Evolutionary conservation across 2,888 invertebrate genomes (phyloP).

Genomic region (Lomographa bimaculata): DNA sequence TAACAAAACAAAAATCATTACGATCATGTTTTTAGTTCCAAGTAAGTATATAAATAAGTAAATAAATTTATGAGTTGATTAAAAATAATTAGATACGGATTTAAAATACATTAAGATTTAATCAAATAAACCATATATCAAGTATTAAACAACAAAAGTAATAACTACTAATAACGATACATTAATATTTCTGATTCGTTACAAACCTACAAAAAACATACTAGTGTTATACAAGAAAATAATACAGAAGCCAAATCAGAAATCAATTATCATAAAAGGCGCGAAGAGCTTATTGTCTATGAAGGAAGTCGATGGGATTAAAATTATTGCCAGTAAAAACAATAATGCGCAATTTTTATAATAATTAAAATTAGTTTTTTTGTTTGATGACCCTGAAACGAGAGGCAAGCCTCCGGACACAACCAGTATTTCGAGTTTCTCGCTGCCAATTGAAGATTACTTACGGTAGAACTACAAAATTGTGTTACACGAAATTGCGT

Average conservation of each 20-base stretch:
- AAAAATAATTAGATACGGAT: too few relatives aligned
- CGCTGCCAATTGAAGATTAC: conserved; percentile 35
- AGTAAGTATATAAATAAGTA: too few relatives aligned
- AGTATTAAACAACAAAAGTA: background rate
- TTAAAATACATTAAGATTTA: background rate
- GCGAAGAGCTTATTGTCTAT: conserved; percentile 16
- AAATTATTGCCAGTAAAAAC: conserved; percentile 29
- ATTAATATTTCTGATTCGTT: conserved; percentile 3
- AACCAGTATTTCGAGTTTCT: conserved; percentile 63
- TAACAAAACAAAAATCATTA: too few relatives aligned
- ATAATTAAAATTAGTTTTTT: conserved; percentile 35
- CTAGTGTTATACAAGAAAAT: too few relatives aligned
- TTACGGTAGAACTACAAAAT: conserved; percentile 25
- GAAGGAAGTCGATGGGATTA: conserved; percentile 22
- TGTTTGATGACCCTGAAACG: conserved; percentile 56
- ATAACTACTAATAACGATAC: background rate
- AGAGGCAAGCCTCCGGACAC: conserved; percentile 63
- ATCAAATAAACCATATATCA: conserved; percentile 14
- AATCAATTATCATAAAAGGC: conserved; percentile 20
- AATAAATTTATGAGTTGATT: too few relatives aligned
- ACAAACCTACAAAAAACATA: too few relatives aligned
- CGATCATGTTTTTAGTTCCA: too few relatives aligned
- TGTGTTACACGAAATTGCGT: conserved; percentile 25
- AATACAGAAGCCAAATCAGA: conserved; percentile 21
- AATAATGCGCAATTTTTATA: conserved; percentile 32